Conservation (phyloP, 2,888 invertebrate species). For the Nomada fucata region DNA sequence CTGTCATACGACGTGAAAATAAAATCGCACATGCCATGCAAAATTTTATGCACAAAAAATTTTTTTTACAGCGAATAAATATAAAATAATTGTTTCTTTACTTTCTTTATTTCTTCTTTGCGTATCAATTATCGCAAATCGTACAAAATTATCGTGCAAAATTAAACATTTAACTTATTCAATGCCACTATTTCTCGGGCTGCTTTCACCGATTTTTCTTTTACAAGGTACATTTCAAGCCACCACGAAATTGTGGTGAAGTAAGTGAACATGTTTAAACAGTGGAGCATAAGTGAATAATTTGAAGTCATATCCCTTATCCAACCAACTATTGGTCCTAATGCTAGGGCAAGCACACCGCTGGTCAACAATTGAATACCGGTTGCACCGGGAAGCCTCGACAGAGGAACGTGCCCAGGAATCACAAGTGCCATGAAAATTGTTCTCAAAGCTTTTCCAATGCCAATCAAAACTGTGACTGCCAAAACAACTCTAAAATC, state of each 20-base stretch:
- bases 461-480: constrained; percentile 88
- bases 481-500: constrained; percentile 86
- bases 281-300: constrained; percentile 88
- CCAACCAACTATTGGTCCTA: constrained; percentile 89
- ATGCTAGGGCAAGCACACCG: constrained; percentile 87
- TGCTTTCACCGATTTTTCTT: constrained; percentile 38
- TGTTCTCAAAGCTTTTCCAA: constrained; percentile 89
- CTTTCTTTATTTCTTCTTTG: too few relatives aligned
- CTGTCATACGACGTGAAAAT: not conserved
- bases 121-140: not conserved
- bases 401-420: constrained; percentile 89
- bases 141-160: not conserved
- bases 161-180: not conserved
- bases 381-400: constrained; percentile 89
- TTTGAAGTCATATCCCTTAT: constrained; percentile 87
- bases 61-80: not conserved
- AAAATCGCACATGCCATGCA: too few relatives aligned
- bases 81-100: constrained; percentile 10
- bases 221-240: constrained; percentile 84
- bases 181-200: not conserved
- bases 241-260: constrained; percentile 88
- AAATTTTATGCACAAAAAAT: not conserved
- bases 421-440: constrained; percentile 91
- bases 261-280: constrained; percentile 88
- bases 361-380: constrained; percentile 89